Evolutionary conservation across 92 coral and sea anemone species (phyloP), one percentile per base, ranked within the genome.

Genomic region (Zoanthus solanderi): DNA sequence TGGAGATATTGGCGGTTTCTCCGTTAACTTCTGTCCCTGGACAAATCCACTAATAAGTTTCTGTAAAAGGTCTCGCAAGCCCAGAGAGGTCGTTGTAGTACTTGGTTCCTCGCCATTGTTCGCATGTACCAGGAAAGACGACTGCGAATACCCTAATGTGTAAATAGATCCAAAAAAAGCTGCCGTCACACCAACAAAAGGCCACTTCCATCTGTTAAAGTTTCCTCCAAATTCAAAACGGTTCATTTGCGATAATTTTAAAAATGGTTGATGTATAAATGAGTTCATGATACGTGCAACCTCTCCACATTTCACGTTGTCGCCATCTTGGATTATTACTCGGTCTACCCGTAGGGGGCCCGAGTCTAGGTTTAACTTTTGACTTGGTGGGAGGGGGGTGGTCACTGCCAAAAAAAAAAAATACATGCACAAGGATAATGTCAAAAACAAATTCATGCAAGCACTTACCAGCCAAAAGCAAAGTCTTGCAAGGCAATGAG

Each of bases 171-270:
- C 98, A 12, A 95, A 93, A 85, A 95, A 95, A 7, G 98, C 98
- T 30, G 98, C 98, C 54, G 98, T 91, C 5, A 82, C 94, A 50
- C 98, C 98, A 68, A 94, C 93, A 31, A 95, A 94, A 7, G 96
- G 96, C 98, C 98, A 95, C 77, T 95, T 95, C 98, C 98, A 95
- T 17, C 87, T 89, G 90, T 90, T 93, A 45, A 93, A 75, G n/a
- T 93, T 88, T 72, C 94, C 96, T 45, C 92, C 88, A 5, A 91
- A 84, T 85, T 95, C 98, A 79, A 94, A 91, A 78, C 94, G 92
- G 72, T 93, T 95, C 98, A 95, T 95, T 42, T 84, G 79, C 30
- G 87, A 28, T n/a, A 88, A 81, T 58, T 67, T 75, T 63, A 46
- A 37, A 81, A 81, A 81, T 66, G 75, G n/a, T 30, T 61, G 75